Conservation (phyloP, 2,113 vertebrate species). For the Solea solea region DNA sequence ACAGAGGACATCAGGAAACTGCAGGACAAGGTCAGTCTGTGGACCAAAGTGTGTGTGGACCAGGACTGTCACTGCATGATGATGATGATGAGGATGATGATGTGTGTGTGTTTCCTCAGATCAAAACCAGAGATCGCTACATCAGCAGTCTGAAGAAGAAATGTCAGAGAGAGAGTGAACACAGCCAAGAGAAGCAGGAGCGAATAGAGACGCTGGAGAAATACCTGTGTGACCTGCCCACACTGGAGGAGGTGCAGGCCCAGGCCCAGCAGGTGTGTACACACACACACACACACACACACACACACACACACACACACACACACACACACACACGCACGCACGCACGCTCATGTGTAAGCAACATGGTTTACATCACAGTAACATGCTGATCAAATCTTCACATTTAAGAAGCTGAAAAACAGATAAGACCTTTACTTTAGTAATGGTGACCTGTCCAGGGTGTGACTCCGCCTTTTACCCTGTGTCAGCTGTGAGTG, state of each 20-base stretch:
- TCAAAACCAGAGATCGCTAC: constrained; percentile 96
- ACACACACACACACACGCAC: no score
- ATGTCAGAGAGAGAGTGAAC: constrained; percentile 90
- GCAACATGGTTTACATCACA: no score
- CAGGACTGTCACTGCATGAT: no score
- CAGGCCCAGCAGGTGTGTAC: constrained; percentile 88
- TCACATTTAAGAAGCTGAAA: no score
- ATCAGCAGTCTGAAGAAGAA: constrained; percentile 96
- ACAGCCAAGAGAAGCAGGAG: constrained; percentile 93
- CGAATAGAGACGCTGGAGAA: constrained; percentile 96
- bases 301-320: no score
- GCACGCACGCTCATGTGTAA: no score
- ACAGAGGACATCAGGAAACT: constrained; percentile 92
- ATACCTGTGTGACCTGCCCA: constrained; percentile 94
- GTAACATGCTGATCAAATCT: no score
- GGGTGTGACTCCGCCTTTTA: no score
- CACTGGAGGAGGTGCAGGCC: constrained; percentile 88
- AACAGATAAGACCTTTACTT: background rate
- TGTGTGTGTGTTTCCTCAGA: constrained; percentile 72
- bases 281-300: background rate
- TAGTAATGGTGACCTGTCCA: no score
- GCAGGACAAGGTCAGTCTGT: constrained; percentile 89
- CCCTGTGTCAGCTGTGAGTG: no score
- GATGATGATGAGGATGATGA: no score
- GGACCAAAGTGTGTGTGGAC: background rate